phyloP scores from a whole-genome alignment of 2,888 invertebrate species.

The Epistrophe grossulariae region DNA sequence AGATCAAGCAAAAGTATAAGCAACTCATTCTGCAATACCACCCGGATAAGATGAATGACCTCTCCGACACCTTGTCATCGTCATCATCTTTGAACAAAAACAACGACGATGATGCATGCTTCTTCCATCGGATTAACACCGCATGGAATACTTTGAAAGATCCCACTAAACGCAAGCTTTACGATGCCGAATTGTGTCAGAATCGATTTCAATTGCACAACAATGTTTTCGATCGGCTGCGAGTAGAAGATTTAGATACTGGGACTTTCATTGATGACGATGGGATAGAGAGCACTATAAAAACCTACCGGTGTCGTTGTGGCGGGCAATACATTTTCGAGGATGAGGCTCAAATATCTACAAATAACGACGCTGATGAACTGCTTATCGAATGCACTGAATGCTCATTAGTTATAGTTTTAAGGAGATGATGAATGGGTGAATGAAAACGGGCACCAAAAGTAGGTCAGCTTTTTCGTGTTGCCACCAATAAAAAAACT shows the following conservation, averaged over 20 bases:
- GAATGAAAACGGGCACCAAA: conserved; percentile 32
- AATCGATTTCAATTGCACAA: conserved; percentile 85
- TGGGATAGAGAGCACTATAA: conserved; percentile 57
- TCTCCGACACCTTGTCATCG: conserved; percentile 52
- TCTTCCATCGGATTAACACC: conserved; percentile 86
- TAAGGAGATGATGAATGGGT: conserved; percentile 78
- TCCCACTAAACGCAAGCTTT: conserved; percentile 86
- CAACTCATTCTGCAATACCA: conserved; percentile 83
- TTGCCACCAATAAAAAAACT: conserved; percentile 59
- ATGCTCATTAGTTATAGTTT: conserved; percentile 88
- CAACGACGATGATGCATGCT: conserved; percentile 58
- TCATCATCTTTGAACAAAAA: conserved; percentile 25
- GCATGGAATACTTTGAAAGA: conserved; percentile 90
- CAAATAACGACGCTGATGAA: conserved; percentile 79
- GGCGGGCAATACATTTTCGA: conserved; percentile 85
- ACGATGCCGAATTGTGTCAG: conserved; percentile 87
- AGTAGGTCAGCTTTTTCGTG: conserved; percentile 59
- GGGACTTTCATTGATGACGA: conserved; percentile 83
- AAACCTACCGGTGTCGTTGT: conserved; percentile 88
- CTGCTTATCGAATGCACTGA: conserved; percentile 88
- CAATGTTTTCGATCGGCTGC: conserved; percentile 85
- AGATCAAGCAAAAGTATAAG: conserved; percentile 82
- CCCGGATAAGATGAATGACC: conserved; percentile 82
- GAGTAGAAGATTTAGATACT: conserved; percentile 84
- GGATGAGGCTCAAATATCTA: conserved; percentile 73